Conservation (phyloP, 2,797 vertebrate species). For the Carcharodon carcharias region DNA sequence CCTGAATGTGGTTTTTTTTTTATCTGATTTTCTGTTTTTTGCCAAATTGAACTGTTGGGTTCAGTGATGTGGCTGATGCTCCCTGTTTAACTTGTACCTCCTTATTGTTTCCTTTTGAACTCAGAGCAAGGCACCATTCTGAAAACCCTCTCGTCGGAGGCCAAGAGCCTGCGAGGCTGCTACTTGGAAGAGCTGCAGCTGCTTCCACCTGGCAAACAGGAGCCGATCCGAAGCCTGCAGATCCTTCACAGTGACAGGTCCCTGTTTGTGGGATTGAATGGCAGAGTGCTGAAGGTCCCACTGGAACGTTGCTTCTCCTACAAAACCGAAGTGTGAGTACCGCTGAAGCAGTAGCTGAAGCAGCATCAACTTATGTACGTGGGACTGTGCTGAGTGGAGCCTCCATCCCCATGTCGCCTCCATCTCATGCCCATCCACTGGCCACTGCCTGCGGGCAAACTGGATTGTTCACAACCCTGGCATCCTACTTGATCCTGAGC, state of each 20-base stretch:
- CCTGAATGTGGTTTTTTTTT: constrained; percentile 26
- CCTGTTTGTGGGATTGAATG: constrained; percentile 83
- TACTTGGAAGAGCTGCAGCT: constrained; percentile 97
- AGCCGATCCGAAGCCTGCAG: constrained; percentile 86
- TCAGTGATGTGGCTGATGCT: neutral
- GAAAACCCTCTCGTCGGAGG: constrained; percentile 84
- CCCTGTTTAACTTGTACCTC: neutral
- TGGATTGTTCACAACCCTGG: neutral
- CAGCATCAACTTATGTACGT: neutral
- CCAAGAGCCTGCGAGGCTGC: constrained; percentile 85
- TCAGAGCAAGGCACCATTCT: constrained; percentile 90
- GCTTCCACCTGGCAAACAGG: constrained; percentile 65
- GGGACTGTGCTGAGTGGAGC: neutral
- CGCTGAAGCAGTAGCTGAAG: neutral
- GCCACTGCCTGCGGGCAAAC: neutral
- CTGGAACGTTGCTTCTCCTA: constrained; percentile 86
- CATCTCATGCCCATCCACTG: neutral
- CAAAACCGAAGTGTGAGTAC: constrained; percentile 76
- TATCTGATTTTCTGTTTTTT: constrained; percentile 5
- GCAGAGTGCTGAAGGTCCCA: constrained; percentile 82
- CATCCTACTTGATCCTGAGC: neutral
- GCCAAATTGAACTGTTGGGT: neutral
- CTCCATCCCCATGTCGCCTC: neutral
- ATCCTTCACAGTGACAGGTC: constrained; percentile 89
- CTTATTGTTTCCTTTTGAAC: neutral